Percentiles rank a stretch among this genome's conserved stretches.
phyloP scores from a whole-genome alignment of 2,113 vertebrate species.

The Odocoileus virginianus region DNA sequence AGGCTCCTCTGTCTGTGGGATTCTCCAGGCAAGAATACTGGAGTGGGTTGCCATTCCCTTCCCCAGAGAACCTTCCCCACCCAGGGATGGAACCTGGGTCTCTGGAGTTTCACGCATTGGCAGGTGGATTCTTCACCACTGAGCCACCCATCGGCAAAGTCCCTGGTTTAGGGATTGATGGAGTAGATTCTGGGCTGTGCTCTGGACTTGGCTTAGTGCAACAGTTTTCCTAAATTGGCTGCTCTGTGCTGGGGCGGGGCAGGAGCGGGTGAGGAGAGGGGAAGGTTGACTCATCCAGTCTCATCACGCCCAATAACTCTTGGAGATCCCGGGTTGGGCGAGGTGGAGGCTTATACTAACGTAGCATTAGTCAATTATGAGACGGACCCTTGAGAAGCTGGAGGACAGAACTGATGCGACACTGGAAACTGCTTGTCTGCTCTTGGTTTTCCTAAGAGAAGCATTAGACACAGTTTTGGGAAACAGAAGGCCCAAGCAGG shows the following conservation, averaged over 20 bases:
- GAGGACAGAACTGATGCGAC: accelerated
- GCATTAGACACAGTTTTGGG: neutral
- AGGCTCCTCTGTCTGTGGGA: neutral
- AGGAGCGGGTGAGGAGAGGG: accelerated
- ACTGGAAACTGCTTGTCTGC: neutral
- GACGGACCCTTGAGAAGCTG: accelerated
- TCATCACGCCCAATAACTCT: neutral
- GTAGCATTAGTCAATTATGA: accelerated
- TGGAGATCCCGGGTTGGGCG: neutral
- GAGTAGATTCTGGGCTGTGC: too few relatives aligned
- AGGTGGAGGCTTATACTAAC: too few relatives aligned
- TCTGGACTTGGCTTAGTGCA: accelerated
- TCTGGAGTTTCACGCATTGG: neutral
- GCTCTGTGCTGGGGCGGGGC: neutral
- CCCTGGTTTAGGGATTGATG: neutral
- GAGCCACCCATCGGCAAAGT: neutral
- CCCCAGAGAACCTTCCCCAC: neutral
- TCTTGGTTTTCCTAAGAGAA: neutral
- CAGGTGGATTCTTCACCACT: neutral
- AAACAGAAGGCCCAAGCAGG: neutral
- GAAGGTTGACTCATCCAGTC: accelerated
- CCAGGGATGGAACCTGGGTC: neutral
- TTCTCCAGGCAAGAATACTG: neutral
- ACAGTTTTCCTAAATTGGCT: too few relatives aligned
- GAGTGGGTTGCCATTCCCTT: neutral